phyloP scores from a whole-genome alignment of 2,113 vertebrate species.

The Xyrauchen texanus region DNA sequence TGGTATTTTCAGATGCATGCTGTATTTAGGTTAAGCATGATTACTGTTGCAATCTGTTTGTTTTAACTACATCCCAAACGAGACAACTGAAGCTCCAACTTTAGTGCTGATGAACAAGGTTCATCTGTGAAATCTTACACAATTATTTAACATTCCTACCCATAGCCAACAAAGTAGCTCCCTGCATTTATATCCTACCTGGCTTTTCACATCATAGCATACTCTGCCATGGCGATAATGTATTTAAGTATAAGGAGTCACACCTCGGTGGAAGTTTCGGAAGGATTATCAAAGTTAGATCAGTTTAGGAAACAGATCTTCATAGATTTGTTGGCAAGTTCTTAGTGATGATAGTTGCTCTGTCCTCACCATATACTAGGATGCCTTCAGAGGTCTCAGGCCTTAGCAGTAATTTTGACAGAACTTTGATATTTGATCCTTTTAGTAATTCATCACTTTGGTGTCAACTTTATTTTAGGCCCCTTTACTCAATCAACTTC shows the following conservation, averaged over 20 bases:
- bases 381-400: no score
- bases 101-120: not conserved
- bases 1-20: slow-evolving; percentile 23
- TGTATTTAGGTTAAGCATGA: slow-evolving; percentile 46
- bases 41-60: slow-evolving; percentile 46
- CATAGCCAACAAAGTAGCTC: not conserved
- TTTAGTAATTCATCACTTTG: not conserved
- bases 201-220: not conserved
- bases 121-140: not conserved
- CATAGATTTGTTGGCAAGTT: slow-evolving; percentile 20
- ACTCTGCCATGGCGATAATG: slow-evolving; percentile 40
- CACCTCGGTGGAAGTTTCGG: slow-evolving; percentile 8
- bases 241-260: slow-evolving; percentile 34
- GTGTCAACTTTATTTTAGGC: not conserved
- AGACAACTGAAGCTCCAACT: not conserved
- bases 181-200: not conserved
- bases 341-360: not conserved
- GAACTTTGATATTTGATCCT: not conserved
- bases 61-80: not conserved
- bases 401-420: no score
- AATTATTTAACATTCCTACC: not conserved
- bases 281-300: slow-evolving; percentile 38
- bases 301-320: slow-evolving; percentile 22
- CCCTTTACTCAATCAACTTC: not conserved
- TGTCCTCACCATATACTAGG: no score